Percentiles rank a stretch among this genome's conserved stretches.
phyloP scores from a whole-genome alignment of 2,113 vertebrate species.

The Odobenus rosmarus region DNA sequence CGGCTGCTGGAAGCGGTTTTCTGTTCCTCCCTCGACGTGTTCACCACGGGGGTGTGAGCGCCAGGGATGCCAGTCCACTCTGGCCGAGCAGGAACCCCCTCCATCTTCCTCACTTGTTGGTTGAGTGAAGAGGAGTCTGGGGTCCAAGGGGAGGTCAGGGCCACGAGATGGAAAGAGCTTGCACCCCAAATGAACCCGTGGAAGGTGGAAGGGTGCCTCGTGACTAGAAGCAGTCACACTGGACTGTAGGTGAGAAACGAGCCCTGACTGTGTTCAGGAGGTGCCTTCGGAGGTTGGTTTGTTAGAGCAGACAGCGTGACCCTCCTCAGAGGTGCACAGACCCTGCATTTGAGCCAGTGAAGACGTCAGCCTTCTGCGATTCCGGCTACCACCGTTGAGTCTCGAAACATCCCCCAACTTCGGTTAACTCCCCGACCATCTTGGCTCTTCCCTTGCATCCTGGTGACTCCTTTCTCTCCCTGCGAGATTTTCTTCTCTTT shows the following conservation, averaged over 20 bases:
- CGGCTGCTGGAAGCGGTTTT: background rate
- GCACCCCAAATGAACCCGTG: background rate
- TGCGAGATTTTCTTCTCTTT: background rate
- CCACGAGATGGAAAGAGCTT: background rate
- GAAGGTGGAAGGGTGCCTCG: background rate
- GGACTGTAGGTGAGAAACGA: background rate
- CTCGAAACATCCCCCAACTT: background rate
- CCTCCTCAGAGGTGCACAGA: too few relatives aligned
- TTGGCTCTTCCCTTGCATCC: background rate
- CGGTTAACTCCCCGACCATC: too few relatives aligned
- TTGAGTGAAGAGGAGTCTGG: background rate
- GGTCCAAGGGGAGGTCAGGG: background rate
- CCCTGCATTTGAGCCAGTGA: too few relatives aligned
- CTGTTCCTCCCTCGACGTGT: rapidly evolving
- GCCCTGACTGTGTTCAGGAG: too few relatives aligned
- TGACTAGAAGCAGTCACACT: background rate
- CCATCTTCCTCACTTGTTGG: too few relatives aligned
- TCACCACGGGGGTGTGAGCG: background rate
- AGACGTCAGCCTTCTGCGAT: too few relatives aligned
- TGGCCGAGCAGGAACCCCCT: background rate
- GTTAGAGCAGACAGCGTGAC: background rate
- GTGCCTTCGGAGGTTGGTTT: background rate
- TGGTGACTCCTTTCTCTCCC: background rate
- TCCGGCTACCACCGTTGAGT: background rate
- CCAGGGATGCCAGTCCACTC: too few relatives aligned